Evolutionary conservation across 2,113 vertebrate species (phyloP).

Genomic region (Cromileptes altivelis): DNA sequence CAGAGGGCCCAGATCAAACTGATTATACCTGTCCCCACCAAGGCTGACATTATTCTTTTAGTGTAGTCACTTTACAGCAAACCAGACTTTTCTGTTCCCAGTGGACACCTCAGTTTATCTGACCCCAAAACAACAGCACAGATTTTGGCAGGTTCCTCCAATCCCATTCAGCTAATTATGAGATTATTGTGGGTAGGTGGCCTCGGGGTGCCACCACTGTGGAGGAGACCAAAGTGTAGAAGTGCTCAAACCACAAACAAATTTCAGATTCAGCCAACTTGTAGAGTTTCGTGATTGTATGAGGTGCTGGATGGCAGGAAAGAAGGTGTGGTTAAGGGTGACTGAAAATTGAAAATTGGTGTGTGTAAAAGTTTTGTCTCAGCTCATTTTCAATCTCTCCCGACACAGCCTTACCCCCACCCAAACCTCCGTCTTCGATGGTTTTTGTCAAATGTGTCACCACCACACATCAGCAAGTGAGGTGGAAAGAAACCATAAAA

Average conservation of each 20-base stretch:
- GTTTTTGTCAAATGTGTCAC: conserved; percentile 79
- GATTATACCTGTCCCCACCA: conserved; percentile 34
- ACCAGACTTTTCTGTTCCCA: conserved; percentile 54
- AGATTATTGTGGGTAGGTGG: conserved; percentile 64
- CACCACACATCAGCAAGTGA: conserved; percentile 73
- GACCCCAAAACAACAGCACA: conserved; percentile 58
- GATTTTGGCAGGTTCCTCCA: conserved; percentile 56
- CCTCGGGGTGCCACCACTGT: conserved; percentile 48
- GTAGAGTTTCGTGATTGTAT: conserved; percentile 15
- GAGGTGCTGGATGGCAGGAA: conserved; percentile 26
- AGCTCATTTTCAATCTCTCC: conserved; percentile 38
- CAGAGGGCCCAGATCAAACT: conserved; percentile 42
- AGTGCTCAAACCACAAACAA: conserved; percentile 34
- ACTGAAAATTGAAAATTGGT: conserved; percentile 47
- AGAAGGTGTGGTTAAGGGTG: conserved; percentile 38
- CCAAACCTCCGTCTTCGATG: conserved; percentile 54
- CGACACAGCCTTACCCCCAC: background rate
- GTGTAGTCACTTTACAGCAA: conserved; percentile 53
- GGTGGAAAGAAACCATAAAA: conserved; percentile 78
- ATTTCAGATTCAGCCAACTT: conserved; percentile 33
- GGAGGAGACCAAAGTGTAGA: conserved; percentile 18
- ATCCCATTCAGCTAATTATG: conserved; percentile 64
- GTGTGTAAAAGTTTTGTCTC: conserved; percentile 22
- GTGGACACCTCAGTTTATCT: conserved; percentile 64
- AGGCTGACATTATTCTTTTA: conserved; percentile 42